Percentiles rank a stretch among this genome's conserved stretches.
Conservation (phyloP, 2,113 vertebrate genomes). For the Pygoscelis adeliae region DNA sequence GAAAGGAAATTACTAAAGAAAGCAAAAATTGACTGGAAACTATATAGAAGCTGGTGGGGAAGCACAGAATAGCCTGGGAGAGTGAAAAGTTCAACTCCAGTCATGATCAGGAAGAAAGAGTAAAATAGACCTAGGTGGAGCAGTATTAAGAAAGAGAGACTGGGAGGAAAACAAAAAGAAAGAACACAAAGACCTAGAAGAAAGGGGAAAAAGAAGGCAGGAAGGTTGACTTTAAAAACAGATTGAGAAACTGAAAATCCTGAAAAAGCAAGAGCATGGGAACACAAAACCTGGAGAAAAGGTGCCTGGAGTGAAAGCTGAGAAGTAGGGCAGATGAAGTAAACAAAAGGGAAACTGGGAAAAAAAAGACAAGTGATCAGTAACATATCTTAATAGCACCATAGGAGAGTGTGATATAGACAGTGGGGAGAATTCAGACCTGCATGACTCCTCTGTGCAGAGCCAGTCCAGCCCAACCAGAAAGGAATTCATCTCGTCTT, state of each 20-base stretch:
- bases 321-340: background rate
- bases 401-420: background rate
- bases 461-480: background rate
- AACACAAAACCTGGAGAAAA: background rate
- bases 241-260: background rate
- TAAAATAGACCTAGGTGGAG: background rate
- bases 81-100: background rate
- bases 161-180: background rate
- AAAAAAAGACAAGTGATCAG: background rate
- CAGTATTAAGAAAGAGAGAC: background rate
- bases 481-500: background rate
- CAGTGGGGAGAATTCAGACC: background rate
- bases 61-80: background rate
- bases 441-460: background rate
- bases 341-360: background rate
- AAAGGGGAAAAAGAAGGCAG: background rate
- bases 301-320: background rate
- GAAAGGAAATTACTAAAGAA: slow-evolving; percentile 5
- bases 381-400: background rate
- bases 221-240: background rate
- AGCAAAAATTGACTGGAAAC: background rate
- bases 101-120: background rate
- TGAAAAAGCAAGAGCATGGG: background rate
- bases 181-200: background rate
- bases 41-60: background rate